phyloP scores from a whole-genome alignment of 2,888 invertebrate species.

The Pyrrhia umbra region DNA sequence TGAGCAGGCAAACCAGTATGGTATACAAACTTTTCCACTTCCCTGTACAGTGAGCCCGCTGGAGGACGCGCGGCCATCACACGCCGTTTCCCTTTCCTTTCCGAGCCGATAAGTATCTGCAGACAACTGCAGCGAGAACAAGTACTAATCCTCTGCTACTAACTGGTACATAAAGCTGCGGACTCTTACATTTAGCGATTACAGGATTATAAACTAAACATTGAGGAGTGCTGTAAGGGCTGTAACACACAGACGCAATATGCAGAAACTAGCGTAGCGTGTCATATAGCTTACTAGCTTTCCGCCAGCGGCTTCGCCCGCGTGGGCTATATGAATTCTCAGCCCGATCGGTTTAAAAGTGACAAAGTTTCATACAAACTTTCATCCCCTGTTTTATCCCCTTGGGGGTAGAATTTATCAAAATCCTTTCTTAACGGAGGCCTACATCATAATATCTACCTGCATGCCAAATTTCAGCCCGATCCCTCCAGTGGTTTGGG shows the following conservation, averaged over 20 bases:
- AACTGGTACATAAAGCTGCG: conserved; percentile 15
- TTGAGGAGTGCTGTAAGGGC: neutral
- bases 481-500: too few relatives aligned
- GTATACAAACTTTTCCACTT: conserved; percentile 18
- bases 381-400: too few relatives aligned
- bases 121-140: conserved; percentile 13
- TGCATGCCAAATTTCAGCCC: too few relatives aligned
- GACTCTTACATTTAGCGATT: conserved; percentile 41
- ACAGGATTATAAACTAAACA: conserved; percentile 46
- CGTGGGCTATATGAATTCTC: too few relatives aligned
- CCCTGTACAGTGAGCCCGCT: conserved; percentile 2
- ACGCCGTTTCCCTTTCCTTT: conserved; percentile 49
- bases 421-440: too few relatives aligned
- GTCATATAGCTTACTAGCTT: too few relatives aligned
- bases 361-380: too few relatives aligned
- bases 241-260: neutral
- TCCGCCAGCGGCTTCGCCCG: too few relatives aligned
- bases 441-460: too few relatives aligned
- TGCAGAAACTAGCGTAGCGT: neutral
- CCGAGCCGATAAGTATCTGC: conserved; percentile 40
- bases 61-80: conserved; percentile 19
- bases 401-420: too few relatives aligned
- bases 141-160: conserved; percentile 32
- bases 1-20: conserved; percentile 18
- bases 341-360: too few relatives aligned